Evolutionary conservation across 2,888 invertebrate species (phyloP), one percentile per base, ranked within the genome.

Genomic region (Oegoconia quadripuncta): DNA sequence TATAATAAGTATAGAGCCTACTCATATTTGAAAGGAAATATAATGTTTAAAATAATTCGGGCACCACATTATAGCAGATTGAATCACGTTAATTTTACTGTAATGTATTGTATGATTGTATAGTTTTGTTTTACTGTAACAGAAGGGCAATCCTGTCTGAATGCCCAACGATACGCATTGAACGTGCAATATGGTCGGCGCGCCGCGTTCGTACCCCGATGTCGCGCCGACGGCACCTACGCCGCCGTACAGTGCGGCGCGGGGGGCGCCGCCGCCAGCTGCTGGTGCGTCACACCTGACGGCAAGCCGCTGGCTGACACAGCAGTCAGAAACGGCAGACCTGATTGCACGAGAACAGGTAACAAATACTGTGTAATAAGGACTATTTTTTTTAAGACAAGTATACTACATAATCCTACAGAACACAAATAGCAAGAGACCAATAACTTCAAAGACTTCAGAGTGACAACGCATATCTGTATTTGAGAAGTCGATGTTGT

Each of bases 241-340:
- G 93, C 94, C 1, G 91, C 94, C 7, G 92, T 95, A 41, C 97
- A 97, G 81, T 97, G 97, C 69, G 91, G 92, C 37, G 92, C 93
- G 3, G 91, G 91, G 38, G 92, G 93, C 4, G 89, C 89, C 4
- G 90, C 91, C 39, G 92, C 94, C 1, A 91, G 91, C 65, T 97
- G 97, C 83, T 97, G 97, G 97, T 98, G 97, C 73, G 97, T 96
- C 43, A 94, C 95, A 1, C 91, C 92, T 9, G 91, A 93, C 52
- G 97, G 97, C 26, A 91, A 91, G 52, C 96, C 95, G 0, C 89
- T 97, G 36, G 91, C 93, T 7, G 93, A 95, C 57, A 95, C 95
- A 3, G 92, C 95, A 3, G 91, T 93, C 8, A 90, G 91, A 47
- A 91, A 91, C 55, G 89, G 90, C 37, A 89, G 91, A 58, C 93